Base-by-base conservation (phyloP, 1,140 invertebrate species). In the Drosophila tani region DNA sequence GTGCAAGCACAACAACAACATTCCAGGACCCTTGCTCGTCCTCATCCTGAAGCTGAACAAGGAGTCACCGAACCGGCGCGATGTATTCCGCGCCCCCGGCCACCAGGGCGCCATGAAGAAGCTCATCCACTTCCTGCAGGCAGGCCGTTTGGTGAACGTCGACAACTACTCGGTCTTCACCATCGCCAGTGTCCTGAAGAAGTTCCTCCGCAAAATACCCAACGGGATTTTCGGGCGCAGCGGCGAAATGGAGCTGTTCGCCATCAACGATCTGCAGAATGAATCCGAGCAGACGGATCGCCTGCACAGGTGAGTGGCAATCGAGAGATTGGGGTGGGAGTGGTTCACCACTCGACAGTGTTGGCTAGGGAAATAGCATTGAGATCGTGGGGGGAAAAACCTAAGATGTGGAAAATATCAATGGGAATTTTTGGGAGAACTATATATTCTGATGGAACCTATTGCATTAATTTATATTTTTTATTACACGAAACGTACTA, bases 131-230 rank as follows among this genome's bases (percentile, higher is more conserved):
- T 98, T 99, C 88, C 94, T 97, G 69, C 97, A 99, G 93, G 97
- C 98, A 78, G 99, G 99, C 14, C 95, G 98, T 69, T 95, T 99
- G 75, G 97, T 99, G n/a, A 99, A 99, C 93, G 98, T 99, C 88
- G 97, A 98, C 88, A 98, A 99, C 93, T 99, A 98, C 93, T 99
- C 97, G 76, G 98, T 99, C 59, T 99, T 99, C 93, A 99, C 99
- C 43, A 98, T 99, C 90, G 98, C 99, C 27, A 99, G 98, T 93
- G 98, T 99, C 41, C 94, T 99, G 35, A 99, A 99, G 93, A 97
- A 98, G 94, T 99, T 99, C 94, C 94, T 99, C n/a, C 95, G 98
- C 64, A 99, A 99, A 95, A 96, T 99, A 81, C 98, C 99, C 47
- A 98, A 97, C 68, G 99, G 99, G 27, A 97, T 99, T 60, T 99